phyloP scores from a whole-genome alignment of 2,113 vertebrate species.

The Tetrax tetrax region DNA sequence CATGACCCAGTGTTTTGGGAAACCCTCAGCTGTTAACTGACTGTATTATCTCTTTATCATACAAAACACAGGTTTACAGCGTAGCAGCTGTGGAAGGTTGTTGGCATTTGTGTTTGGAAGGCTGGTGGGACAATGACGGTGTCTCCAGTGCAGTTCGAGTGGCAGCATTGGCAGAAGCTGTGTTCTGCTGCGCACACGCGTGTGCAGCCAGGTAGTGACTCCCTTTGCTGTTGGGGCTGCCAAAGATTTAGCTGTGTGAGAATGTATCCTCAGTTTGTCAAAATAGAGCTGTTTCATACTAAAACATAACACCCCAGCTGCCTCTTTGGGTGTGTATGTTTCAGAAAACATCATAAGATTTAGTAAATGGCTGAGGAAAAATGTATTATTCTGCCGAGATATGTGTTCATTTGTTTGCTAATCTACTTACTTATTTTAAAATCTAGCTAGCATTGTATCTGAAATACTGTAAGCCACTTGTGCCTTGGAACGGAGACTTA shows the following conservation, averaged over 20 bases:
- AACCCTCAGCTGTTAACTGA: not conserved
- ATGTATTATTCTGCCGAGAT: not conserved
- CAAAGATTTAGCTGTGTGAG: not conserved
- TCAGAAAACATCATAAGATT: not conserved
- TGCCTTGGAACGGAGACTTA: not conserved
- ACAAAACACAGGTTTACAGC: not conserved
- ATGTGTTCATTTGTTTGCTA: not conserved
- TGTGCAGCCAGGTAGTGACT: not conserved
- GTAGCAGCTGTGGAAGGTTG: not conserved
- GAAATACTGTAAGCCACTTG: not conserved
- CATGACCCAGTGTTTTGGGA: not conserved
- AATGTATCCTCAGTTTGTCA: not conserved
- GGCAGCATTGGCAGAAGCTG: not conserved
- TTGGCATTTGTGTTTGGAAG: not conserved
- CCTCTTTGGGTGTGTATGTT: not conserved
- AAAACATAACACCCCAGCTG: not conserved
- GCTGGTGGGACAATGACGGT: not conserved
- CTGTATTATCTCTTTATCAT: not conserved
- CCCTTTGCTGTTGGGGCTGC: not conserved
- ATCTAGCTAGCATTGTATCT: not conserved
- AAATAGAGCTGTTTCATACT: not conserved
- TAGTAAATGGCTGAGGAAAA: not conserved
- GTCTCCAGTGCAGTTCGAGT: not conserved
- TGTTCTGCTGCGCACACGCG: not conserved
- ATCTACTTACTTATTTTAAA: not conserved